Conservation (phyloP, 2,888 invertebrate species). For the Heteropelma amictum region DNA sequence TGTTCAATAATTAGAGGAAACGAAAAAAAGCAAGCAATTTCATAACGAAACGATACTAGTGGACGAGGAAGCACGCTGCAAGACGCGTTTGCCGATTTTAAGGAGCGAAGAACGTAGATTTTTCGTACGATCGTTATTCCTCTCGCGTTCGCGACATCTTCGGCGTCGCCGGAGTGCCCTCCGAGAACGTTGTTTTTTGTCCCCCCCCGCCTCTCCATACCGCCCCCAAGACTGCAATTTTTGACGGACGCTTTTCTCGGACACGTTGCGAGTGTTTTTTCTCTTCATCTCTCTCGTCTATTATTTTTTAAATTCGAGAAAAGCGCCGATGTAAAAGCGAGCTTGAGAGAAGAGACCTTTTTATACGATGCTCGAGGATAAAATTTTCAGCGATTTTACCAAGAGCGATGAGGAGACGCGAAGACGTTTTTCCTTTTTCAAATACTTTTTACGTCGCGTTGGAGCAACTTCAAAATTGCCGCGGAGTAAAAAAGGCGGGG, state of each 20-base stretch:
- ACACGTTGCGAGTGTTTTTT: slow-evolving; percentile 13
- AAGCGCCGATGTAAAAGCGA: slow-evolving; percentile 5
- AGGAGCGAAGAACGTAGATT: slow-evolving; percentile 15
- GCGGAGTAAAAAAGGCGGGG: neutral
- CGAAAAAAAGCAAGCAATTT: neutral
- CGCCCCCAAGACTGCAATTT: slow-evolving; percentile 28
- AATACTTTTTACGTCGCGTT: no score
- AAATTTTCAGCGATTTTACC: slow-evolving; percentile 9
- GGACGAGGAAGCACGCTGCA: slow-evolving; percentile 17
- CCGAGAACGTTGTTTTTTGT: neutral
- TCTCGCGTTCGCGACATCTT: no score
- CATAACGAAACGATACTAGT: slow-evolving; percentile 36
- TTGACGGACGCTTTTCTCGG: slow-evolving; percentile 16
- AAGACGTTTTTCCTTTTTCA: neutral
- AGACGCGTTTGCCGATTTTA: slow-evolving; percentile 6
- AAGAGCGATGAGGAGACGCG: neutral
- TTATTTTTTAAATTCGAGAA: slow-evolving; percentile 16
- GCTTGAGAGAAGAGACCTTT: neutral
- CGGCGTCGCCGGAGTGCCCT: neutral
- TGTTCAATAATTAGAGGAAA: slow-evolving; percentile 64
- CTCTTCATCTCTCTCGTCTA: neutral
- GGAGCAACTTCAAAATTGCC: no score
- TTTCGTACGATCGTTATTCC: no score
- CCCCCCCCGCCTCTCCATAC: neutral
- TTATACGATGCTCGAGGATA: neutral